Evolutionary conservation across 2,888 invertebrate genomes (phyloP), one percentile per base, ranked within the genome.

Genomic region (Megastigmus dorsalis): DNA sequence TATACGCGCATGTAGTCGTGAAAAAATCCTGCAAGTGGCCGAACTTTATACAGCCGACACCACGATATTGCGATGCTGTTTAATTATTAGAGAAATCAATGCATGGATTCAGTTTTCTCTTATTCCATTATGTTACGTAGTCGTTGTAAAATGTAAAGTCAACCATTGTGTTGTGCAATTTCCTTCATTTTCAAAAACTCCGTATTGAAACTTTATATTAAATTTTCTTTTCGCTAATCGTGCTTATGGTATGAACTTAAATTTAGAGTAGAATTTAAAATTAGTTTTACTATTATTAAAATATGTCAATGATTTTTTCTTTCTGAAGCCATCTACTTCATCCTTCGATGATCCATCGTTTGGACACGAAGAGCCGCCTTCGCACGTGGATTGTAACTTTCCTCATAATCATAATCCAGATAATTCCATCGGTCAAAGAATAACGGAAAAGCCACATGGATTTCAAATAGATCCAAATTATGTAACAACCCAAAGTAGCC

Each of bases 71-170:
- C 59, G 74, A 69, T 70, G 30, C 15, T 28, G 36, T 38, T 15
- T 33, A n/a, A n/a, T 57, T 69, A 76, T 68, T 69, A 38, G 76
- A 68, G 76, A 76, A 76, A 73, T 73, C 76, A 72, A 76, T 72
- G 71, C 63, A 28, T 7, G 13, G 15, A 28, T 60, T 7, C 10
- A 33, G 26, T 26, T 26, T 28, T 52, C 18, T 74, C 15, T 41
- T 67, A n/a, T n/a, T n/a, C n/a, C n/a, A n/a, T n/a, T n/a, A n/a
- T n/a, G n/a, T n/a, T n/a, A n/a, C n/a, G n/a, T n/a, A n/a, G n/a
- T n/a, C 41, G 3, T 43, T 15, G 13, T 38, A 9, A 4, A 6
- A 13, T 62, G 2, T 18, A 30, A 59, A 20, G 48, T 6, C 18
- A 48, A 45, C 36, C 6, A 45, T 70, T 70, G 54, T 62, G 69